Evolutionary conservation across 2,113 vertebrate genomes (phyloP).

Genomic region (Sebastes fasciatus): DNA sequence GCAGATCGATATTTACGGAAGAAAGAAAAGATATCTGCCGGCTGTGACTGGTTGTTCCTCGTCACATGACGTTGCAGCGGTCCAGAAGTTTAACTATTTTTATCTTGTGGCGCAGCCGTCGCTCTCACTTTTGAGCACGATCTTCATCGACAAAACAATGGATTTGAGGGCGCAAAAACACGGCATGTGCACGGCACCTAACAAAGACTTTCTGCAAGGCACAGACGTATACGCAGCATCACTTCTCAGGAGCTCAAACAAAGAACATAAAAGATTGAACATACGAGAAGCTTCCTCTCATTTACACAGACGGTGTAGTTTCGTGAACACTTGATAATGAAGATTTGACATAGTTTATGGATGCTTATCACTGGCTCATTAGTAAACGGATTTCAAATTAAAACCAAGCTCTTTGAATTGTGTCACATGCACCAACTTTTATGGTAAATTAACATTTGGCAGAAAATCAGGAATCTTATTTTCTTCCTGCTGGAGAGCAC

Average conservation of each 20-base stretch:
- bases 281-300: constrained; percentile 2
- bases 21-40: no score
- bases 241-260: constrained; percentile 19
- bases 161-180: no score
- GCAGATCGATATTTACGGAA: no score
- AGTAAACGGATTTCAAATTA: constrained; percentile 27
- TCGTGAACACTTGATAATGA: constrained; percentile 29
- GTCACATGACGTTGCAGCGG: no score
- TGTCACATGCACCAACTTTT: constrained; percentile 9
- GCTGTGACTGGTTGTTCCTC: no score
- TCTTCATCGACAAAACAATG: no score
- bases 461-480: background rate
- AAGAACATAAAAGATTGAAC: constrained; percentile 11
- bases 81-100: no score
- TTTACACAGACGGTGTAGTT: constrained; percentile 18
- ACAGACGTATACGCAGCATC: background rate
- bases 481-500: background rate
- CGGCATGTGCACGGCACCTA: no score
- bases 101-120: no score
- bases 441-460: background rate
- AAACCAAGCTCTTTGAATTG: constrained; percentile 19
- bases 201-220: constrained; percentile 13
- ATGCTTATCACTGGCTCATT: constrained; percentile 29
- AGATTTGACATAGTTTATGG: constrained; percentile 21
- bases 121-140: no score